Evolutionary conservation across 1,140 invertebrate genomes (phyloP).

Genomic region (Eubasilissa regina): DNA sequence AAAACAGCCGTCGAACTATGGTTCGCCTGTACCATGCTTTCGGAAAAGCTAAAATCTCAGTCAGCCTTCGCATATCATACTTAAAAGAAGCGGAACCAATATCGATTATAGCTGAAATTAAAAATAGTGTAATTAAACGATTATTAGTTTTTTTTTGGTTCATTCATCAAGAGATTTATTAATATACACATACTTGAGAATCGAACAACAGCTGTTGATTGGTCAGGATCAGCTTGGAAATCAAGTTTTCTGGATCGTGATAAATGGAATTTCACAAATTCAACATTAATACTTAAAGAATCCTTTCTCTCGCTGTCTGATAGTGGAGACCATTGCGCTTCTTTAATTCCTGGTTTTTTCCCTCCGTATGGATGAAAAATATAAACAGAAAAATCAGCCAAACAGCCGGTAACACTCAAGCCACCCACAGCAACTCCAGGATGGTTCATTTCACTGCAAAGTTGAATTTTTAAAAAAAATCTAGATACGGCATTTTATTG

Average conservation of each 20-base stretch:
- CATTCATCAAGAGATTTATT: slow-evolving; percentile 1
- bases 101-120: slow-evolving; percentile 87
- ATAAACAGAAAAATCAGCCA: slow-evolving; percentile 97
- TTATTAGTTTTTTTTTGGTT: neutral
- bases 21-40: slow-evolving; percentile 97
- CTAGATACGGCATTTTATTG: too few relatives aligned
- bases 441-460: slow-evolving; percentile 74
- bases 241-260: slow-evolving; percentile 90
- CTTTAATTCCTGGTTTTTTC: slow-evolving; percentile 85
- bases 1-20: slow-evolving; percentile 92
- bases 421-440: slow-evolving; percentile 85
- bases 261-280: slow-evolving; percentile 97
- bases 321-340: slow-evolving; percentile 88
- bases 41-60: slow-evolving; percentile 97
- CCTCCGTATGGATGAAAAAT: slow-evolving; percentile 98
- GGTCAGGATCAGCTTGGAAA: slow-evolving; percentile 77
- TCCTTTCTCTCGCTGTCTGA: slow-evolving; percentile 94
- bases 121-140: neutral
- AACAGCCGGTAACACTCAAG: slow-evolving; percentile 92
- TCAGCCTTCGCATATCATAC: slow-evolving; percentile 98
- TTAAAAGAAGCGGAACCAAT: slow-evolving; percentile 99
- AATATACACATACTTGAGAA: slow-evolving; percentile 85
- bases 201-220: slow-evolving; percentile 85
- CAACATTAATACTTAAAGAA: slow-evolving; percentile 95
- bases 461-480: slow-evolving; percentile 1